Evolutionary conservation across 2,888 invertebrate genomes (phyloP).

Genomic region (Eretmocerus hayati): DNA sequence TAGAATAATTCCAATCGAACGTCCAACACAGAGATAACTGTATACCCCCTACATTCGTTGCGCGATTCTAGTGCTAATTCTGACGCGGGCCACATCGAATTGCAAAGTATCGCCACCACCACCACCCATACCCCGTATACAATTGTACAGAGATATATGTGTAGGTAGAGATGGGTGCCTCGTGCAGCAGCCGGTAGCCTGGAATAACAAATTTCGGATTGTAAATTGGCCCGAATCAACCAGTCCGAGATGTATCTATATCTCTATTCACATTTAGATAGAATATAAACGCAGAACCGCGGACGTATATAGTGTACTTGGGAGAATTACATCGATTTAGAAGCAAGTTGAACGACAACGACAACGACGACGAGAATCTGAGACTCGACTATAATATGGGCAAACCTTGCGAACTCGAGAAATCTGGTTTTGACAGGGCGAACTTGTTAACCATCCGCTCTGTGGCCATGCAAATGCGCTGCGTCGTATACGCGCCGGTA

Average conservation of each 20-base stretch:
- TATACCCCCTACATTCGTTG: too few species aligned
- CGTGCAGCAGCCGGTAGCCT: slow-evolving; percentile 12
- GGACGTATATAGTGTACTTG: slow-evolving; percentile 4
- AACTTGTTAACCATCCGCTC: slow-evolving; percentile 10
- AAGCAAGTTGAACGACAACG: slow-evolving; percentile 14
- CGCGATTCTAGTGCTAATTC: slow-evolving; percentile 15
- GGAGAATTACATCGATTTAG: slow-evolving; percentile 22
- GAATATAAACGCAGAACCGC: neutral
- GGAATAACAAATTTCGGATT: slow-evolving; percentile 25
- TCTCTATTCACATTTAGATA: slow-evolving; percentile 2
- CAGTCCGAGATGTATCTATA: too few species aligned
- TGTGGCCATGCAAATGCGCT: neutral
- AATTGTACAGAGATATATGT: neutral
- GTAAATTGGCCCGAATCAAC: slow-evolving; percentile 21
- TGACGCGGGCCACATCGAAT: slow-evolving; percentile 20
- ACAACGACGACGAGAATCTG: too few species aligned
- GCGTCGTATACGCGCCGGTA: neutral
- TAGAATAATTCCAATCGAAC: slow-evolving; percentile 21
- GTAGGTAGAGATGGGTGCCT: too few species aligned
- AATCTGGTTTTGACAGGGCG: slow-evolving; percentile 22
- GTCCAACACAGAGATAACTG: too few species aligned
- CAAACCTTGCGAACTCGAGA: slow-evolving; percentile 21
- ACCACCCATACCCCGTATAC: too few species aligned
- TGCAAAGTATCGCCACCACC: too few species aligned
- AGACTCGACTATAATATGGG: too few species aligned